phyloP scores from a whole-genome alignment of 2,888 invertebrate species.

The Scaeva pyrastri region DNA sequence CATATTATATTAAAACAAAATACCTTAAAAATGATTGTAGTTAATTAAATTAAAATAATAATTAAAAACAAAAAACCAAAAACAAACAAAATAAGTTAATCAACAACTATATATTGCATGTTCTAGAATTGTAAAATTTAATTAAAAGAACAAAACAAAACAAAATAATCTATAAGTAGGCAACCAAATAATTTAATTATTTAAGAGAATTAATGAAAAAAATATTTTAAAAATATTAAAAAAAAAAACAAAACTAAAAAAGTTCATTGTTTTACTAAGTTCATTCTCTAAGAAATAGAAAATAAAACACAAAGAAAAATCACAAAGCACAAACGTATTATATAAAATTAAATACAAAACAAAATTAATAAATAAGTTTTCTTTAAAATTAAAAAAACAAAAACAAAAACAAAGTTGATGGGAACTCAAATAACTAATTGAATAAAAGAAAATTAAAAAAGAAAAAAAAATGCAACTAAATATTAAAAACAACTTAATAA shows the following conservation, averaged over 20 bases:
- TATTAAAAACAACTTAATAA: conserved; percentile 44
- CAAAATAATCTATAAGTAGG: conserved; percentile 60
- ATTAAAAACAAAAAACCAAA: conserved; percentile 35
- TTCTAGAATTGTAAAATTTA: conserved; percentile 71
- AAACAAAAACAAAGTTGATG: conserved; percentile 57
- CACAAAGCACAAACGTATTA: conserved; percentile 75
- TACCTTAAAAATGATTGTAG: conserved; percentile 54
- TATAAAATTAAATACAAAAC: conserved; percentile 20
- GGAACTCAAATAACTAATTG: conserved; percentile 70
- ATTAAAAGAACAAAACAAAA: conserved; percentile 47
- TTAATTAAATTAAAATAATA: conserved; percentile 35
- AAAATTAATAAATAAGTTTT: conserved; percentile 65
- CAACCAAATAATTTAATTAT: conserved; percentile 66
- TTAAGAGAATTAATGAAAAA: conserved; percentile 32
- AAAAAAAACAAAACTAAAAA: conserved; percentile 36
- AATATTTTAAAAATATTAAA: conserved; percentile 36
- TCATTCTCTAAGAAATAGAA: conserved; percentile 46
- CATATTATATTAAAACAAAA: conserved; percentile 21
- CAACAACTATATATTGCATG: conserved; percentile 60
- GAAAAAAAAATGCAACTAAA: conserved; percentile 47
- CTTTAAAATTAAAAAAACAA: conserved; percentile 35
- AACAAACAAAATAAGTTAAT: conserved; percentile 3
- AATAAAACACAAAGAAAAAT: conserved; percentile 41
- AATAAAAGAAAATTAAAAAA: conserved; percentile 33
- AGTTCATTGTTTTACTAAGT: conserved; percentile 68